phyloP scores from a whole-genome alignment of 2,797 vertebrate genomes.

The Alosa sapidissima region DNA sequence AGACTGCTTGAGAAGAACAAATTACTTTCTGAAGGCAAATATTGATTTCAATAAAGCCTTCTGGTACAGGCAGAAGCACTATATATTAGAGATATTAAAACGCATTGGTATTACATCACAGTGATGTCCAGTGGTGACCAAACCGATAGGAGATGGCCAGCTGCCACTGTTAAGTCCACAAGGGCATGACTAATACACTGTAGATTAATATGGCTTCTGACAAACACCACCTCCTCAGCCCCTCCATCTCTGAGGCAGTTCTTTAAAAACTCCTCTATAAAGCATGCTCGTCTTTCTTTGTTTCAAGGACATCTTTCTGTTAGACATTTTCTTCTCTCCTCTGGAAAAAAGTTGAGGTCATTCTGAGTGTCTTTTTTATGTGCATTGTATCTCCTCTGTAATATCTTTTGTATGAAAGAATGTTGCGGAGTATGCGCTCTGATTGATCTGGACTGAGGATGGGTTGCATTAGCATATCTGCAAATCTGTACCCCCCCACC shows the following conservation, averaged over 20 bases:
- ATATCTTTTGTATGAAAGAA: background rate
- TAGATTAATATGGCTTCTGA: conserved; percentile 9
- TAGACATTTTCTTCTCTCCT: conserved; percentile 36
- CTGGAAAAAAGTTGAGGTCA: background rate
- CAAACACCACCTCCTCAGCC: conserved; percentile 11
- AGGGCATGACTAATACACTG: conserved; percentile 24
- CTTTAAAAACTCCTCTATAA: conserved; percentile 6
- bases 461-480: background rate
- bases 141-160: conserved; percentile 18
- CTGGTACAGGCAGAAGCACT: conserved; percentile 9
- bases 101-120: conserved; percentile 25
- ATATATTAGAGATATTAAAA: conserved; percentile 9
- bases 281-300: conserved; percentile 28
- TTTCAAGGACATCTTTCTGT: conserved; percentile 49
- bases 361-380: background rate
- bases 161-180: background rate
- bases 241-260: background rate
- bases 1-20: conserved; percentile 22
- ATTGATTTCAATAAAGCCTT: conserved; percentile 30
- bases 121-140: conserved; percentile 26
- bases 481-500: background rate
- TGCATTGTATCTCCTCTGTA: background rate
- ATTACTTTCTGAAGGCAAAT: conserved; percentile 31
- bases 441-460: conserved; percentile 10
- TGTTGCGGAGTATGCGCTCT: background rate